These are phyloP conservation scores for Temnopleurus reevesii DNA, from an alignment of 53 echinoderm and acorn worm species.

Conservation along the genomic window DNA sequence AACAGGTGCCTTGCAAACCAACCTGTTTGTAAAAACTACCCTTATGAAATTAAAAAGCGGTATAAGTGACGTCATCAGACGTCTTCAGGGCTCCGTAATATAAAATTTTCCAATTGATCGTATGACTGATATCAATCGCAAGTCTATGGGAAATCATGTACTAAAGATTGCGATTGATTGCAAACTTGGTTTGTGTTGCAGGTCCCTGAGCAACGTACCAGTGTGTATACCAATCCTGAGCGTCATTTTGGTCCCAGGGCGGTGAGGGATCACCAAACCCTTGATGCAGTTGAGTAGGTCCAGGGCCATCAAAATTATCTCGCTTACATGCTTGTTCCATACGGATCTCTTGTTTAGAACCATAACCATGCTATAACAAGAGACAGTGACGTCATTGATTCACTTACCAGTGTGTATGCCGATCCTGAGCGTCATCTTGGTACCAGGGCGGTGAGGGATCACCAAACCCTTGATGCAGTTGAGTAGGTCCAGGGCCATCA, in stretches of 20 bases:
- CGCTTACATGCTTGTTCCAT: conserved; percentile 82
- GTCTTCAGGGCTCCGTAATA: too few species aligned
- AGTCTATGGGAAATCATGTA: too few species aligned
- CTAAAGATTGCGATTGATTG: too few species aligned
- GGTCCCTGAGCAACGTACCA: conserved; percentile 57
- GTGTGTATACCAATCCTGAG: conserved; percentile 85
- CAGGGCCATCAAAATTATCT: conserved; percentile 77
- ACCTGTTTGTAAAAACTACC: too few species aligned
- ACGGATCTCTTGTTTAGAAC: too few species aligned
- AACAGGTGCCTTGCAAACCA: too few species aligned
- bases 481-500: conserved; percentile 78
- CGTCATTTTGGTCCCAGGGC: conserved; percentile 80
- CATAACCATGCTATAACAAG: too few species aligned
- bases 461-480: conserved; percentile 76
- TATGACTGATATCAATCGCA: too few species aligned
- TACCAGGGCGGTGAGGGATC: conserved; percentile 80
- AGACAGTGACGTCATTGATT: background rate
- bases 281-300: conserved; percentile 78
- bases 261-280: conserved; percentile 79
- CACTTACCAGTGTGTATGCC: conserved; percentile 80
- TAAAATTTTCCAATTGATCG: too few species aligned
- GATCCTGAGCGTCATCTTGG: conserved; percentile 82
- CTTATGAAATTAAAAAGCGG: too few species aligned
- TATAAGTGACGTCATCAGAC: too few species aligned
- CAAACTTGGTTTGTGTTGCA: too few species aligned